phyloP scores from a whole-genome alignment of 2,888 invertebrate genomes.

The Pterostichus niger region DNA sequence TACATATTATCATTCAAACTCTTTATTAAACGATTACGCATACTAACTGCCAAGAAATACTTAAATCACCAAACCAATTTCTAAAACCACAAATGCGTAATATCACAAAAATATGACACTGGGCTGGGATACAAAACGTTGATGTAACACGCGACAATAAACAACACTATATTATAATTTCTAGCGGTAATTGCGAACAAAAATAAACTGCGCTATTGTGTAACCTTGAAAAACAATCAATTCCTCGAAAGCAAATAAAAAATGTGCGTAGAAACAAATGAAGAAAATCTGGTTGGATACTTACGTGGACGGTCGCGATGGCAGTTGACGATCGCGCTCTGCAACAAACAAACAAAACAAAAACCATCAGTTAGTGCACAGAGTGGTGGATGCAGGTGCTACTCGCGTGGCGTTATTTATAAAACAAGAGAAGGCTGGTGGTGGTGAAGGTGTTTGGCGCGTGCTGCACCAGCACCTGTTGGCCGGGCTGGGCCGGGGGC shows the following conservation, averaged over 20 bases:
- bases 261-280: constrained; percentile 1
- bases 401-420: constrained; percentile 25
- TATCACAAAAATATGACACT: too few species aligned
- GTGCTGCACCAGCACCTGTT: constrained; percentile 47
- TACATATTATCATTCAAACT: too few species aligned
- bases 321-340: constrained; percentile 78
- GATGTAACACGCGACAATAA: constrained; percentile 28
- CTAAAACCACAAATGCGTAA: not conserved
- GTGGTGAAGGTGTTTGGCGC: constrained; percentile 39
- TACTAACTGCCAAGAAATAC: not conserved
- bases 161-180: not conserved
- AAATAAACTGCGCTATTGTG: not conserved
- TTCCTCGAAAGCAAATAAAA: constrained; percentile 54
- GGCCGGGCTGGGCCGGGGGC: constrained; percentile 22
- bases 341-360: constrained; percentile 74
- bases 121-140: constrained; percentile 9
- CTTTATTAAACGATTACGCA: not conserved
- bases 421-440: constrained; percentile 40
- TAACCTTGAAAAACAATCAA: constrained; percentile 42
- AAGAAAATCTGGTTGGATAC: constrained; percentile 72
- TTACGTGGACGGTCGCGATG: constrained; percentile 78
- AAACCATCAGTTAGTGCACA: constrained; percentile 26
- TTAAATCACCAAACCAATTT: constrained; percentile 27
- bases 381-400: constrained; percentile 19
- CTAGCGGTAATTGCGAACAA: not conserved